Percentiles rank a stretch among this genome's conserved stretches.
phyloP scores from a whole-genome alignment of 2,888 invertebrate species.

The Chrysomela aeneicollis region DNA sequence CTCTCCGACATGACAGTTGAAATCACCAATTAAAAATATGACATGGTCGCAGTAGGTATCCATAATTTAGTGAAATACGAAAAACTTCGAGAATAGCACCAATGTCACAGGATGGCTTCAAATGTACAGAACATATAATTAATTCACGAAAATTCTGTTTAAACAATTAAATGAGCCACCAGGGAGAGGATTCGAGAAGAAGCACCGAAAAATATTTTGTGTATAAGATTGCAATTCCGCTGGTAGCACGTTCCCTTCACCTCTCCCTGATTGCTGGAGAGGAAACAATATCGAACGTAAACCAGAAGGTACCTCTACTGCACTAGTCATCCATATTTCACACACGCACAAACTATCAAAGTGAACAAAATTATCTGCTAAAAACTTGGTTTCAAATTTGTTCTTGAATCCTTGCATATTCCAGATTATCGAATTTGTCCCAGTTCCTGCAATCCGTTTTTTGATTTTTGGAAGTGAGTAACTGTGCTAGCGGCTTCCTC shows the following conservation, averaged over 20 bases:
- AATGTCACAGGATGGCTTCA: slow-evolving; percentile 9
- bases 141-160: slow-evolving; percentile 8
- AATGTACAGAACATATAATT: slow-evolving; percentile 6
- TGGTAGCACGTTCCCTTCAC: neutral
- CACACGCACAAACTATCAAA: neutral
- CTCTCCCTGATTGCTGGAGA: slow-evolving; percentile 9
- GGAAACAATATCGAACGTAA: slow-evolving; percentile 10
- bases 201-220: slow-evolving; percentile 5
- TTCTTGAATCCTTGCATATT: too few species aligned
- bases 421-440: too few species aligned
- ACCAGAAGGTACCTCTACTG: neutral
- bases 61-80: neutral
- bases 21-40: slow-evolving; percentile 8
- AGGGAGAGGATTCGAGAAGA: slow-evolving; percentile 10
- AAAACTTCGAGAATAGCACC: neutral
- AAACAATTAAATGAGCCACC: slow-evolving; percentile 4
- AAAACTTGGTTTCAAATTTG: neutral
- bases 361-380: neutral
- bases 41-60: neutral
- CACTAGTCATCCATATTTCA: slow-evolving; percentile 3
- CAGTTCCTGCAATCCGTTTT: neutral
- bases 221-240: slow-evolving; percentile 13
- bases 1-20: neutral
- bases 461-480: neutral
- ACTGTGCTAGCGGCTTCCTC: slow-evolving; percentile 1